Conservation (phyloP, 2,888 invertebrate genomes). For the Germaria angustata region DNA sequence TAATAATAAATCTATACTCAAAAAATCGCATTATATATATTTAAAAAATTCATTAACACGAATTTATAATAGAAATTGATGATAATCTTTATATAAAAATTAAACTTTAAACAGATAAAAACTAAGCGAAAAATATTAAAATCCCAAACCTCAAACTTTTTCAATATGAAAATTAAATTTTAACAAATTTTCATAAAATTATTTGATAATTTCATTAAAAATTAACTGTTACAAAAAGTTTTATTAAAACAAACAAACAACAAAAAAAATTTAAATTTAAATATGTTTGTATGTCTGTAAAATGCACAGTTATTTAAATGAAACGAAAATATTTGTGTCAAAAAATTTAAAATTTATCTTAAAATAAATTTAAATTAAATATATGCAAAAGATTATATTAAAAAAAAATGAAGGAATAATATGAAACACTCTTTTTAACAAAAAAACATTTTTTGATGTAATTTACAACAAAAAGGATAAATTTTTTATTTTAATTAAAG, state of each 20-base stretch:
- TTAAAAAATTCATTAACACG: conserved; percentile 53
- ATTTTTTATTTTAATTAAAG: conserved; percentile 55
- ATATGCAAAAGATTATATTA: not conserved
- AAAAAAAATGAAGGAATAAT: not conserved
- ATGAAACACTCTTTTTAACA: conserved; percentile 36
- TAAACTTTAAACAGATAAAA: not conserved
- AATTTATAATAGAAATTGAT: conserved; percentile 66
- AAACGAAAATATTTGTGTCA: conserved; percentile 55
- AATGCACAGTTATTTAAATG: conserved; percentile 50
- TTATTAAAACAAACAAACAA: conserved; percentile 8
- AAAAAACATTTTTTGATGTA: conserved; percentile 60
- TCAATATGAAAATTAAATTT: conserved; percentile 14
- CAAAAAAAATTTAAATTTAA: conserved; percentile 13
- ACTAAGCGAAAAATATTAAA: not conserved
- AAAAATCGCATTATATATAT: conserved; percentile 23
- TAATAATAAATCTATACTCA: conserved; percentile 30
- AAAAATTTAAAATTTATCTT: conserved; percentile 18
- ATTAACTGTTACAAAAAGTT: conserved; percentile 36
- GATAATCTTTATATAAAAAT: conserved; percentile 56
- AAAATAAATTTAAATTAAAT: not conserved
- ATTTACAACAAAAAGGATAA: conserved; percentile 58
- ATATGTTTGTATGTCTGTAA: conserved; percentile 57
- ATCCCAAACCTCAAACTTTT: conserved; percentile 35
- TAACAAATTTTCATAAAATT: conserved; percentile 50
- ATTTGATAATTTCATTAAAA: conserved; percentile 1